Conservation (phyloP, 2,797 vertebrate species). For the Pipistrellus kuhlii region DNA sequence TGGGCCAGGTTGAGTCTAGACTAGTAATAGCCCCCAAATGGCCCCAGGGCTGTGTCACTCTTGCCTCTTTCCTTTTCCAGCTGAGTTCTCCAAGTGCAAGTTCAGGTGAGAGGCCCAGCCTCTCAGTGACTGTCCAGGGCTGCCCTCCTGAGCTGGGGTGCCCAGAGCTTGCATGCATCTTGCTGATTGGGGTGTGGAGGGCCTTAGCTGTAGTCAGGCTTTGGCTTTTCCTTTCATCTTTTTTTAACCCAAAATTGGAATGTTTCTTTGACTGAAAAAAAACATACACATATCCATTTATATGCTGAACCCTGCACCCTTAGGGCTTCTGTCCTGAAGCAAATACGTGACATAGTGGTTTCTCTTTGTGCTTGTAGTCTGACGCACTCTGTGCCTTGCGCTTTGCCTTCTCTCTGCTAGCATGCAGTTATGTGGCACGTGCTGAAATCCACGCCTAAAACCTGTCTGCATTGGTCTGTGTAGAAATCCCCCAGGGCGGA, state of each 20-base stretch:
- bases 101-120: neutral
- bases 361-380: slow-evolving; percentile 52
- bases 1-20: neutral
- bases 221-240: slow-evolving; percentile 66
- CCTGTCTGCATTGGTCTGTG: slow-evolving; percentile 77
- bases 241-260: slow-evolving; percentile 50
- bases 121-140: neutral
- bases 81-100: slow-evolving; percentile 10
- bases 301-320: slow-evolving; percentile 41
- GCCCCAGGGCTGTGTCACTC: neutral
- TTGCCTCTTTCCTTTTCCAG: neutral
- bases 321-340: slow-evolving; percentile 31
- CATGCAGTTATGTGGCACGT: neutral
- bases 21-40: neutral
- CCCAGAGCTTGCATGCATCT: slow-evolving; percentile 72
- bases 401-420: slow-evolving; percentile 31
- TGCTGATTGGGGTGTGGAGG: slow-evolving; percentile 73
- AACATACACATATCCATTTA: neutral
- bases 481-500: slow-evolving; percentile 93
- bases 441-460: slow-evolving; percentile 30
- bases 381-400: slow-evolving; percentile 60
- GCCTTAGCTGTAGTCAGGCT: slow-evolving; percentile 39
- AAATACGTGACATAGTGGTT: neutral
- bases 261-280: slow-evolving; percentile 60
- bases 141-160: slow-evolving; percentile 56